Conservation (phyloP, 2,888 invertebrate species). For the Ectobius pallidus region DNA sequence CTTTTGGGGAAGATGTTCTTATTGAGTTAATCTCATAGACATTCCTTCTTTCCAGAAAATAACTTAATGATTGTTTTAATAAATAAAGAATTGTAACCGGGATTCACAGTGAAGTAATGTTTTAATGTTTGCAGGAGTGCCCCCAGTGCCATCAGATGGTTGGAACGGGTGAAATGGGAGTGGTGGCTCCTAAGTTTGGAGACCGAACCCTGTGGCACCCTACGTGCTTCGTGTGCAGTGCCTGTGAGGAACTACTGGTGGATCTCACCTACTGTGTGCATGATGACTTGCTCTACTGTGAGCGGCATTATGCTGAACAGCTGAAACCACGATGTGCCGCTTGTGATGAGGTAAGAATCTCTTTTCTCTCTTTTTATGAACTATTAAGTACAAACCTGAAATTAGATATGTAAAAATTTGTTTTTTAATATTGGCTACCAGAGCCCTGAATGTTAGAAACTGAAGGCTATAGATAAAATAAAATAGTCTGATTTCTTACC, state of each 20-base stretch:
- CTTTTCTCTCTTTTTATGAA: not conserved
- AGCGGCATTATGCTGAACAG: conserved; percentile 95
- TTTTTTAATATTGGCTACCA: too few species aligned
- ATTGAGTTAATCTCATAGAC: too few species aligned
- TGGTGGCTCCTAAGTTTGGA: conserved; percentile 83
- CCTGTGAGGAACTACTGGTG: conserved; percentile 90
- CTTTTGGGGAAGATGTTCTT: too few species aligned
- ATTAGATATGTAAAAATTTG: not conserved
- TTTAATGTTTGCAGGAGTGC: conserved; percentile 73
- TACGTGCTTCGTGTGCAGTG: conserved; percentile 87
- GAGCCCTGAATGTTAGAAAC: too few species aligned
- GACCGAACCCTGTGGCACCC: conserved; percentile 83
- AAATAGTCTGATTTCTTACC: too few species aligned
- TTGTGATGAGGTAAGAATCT: conserved; percentile 97
- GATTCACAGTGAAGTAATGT: too few species aligned
- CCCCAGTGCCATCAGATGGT: conserved; percentile 81
- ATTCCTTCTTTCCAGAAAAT: too few species aligned
- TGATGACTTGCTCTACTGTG: conserved; percentile 88
- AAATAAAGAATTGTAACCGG: too few species aligned
- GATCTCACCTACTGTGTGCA: conserved; percentile 95
- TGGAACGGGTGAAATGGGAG: conserved; percentile 79
- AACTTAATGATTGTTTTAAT: too few species aligned
- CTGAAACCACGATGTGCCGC: conserved; percentile 94
- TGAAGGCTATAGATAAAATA: too few species aligned
- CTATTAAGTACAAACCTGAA: not conserved